Evolutionary conservation across 1,140 invertebrate species (phyloP), one percentile per base, ranked within the genome.

Genomic region (Bathynomus jamesi): DNA sequence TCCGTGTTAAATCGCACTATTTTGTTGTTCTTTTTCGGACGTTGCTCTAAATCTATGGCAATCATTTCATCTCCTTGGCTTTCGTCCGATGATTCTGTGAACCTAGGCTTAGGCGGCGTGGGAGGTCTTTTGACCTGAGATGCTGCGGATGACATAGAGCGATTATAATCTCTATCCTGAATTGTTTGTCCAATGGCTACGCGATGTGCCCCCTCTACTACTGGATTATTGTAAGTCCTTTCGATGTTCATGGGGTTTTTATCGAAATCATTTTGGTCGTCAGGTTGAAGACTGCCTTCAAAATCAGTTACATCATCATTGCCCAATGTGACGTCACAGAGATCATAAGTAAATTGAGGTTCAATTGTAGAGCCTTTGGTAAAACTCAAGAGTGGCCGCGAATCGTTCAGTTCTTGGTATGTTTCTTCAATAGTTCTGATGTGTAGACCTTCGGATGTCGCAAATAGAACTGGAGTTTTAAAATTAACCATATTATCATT

Each of bases 281-380:
- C 72, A 29, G 72, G 70, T 25, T 76, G 71, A 30, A 61, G 74
- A 60, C 74, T 66, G 13, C 71, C 75, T 30, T 76, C 75, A 40
- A 76, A 76, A 66, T 76, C 75, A 5, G 69, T 73, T 31, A 76
- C 64, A 0, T 76, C 75, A 46, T 76, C 75, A 40, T 69, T 61
- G 8, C 71, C 71, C 30, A 76, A 53, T 31, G 72, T 71, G 3
- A 76, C 62, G 40, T 76, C 75, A 61, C 75, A 76, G 10, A 73
- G 27, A n/a, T 63, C 69, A 21, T 74, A 73, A 7, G 27, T 32
- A 62, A 73, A 76, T 29, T 71, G 70, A 13, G 75, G 75, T 11
- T 71, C 65, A 0, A 27, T 30, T 21, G 21, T 69, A 21, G 62
- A 64, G 21, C 31, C 25, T 62, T 67, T 40, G 4, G 27, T 61